These are phyloP conservation scores for Silurus asotus DNA, from an alignment of 2,113 vertebrate genomes.

Conservation along the genomic window DNA sequence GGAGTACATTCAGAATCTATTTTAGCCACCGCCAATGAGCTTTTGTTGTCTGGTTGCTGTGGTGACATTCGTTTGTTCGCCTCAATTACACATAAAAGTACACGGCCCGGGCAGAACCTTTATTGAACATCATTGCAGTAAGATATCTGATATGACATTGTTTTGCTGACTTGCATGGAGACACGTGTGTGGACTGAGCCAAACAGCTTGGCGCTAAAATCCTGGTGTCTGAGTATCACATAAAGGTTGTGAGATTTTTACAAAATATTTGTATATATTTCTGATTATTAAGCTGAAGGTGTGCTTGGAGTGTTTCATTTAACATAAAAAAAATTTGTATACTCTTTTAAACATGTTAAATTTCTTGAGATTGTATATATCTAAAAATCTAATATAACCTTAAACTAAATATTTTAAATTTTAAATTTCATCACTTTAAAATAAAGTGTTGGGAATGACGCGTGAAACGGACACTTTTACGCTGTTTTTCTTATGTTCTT, in stretches of 20 bases:
- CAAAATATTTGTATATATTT: not conserved
- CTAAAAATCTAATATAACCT: not conserved
- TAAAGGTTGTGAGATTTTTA: constrained; percentile 5
- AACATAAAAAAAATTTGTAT: constrained; percentile 3
- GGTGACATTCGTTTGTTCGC: constrained; percentile 9
- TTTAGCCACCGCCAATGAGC: not conserved
- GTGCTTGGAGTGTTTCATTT: constrained; percentile 11
- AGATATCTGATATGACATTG: not conserved
- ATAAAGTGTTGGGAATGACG: constrained; percentile 1
- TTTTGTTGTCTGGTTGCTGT: constrained; percentile 41
- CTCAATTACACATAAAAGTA: not conserved
- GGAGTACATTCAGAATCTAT: not conserved
- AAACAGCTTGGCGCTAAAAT: not conserved
- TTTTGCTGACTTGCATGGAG: not conserved
- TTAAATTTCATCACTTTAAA: not conserved
- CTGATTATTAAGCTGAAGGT: not conserved
- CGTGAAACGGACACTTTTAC: not conserved
- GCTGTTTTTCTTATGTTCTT: not conserved
- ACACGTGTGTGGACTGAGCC: not conserved
- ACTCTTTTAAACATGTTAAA: not conserved
- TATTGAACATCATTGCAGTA: not conserved
- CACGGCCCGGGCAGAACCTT: not conserved
- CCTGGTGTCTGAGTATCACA: not conserved
- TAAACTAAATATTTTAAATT: not conserved
- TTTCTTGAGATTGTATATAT: not conserved